A percentile compares a stretch with the other conserved stretches of the same genome.
Conservation (phyloP, 2,797 vertebrate species). For the Muraenolepis orangiensis region DNA sequence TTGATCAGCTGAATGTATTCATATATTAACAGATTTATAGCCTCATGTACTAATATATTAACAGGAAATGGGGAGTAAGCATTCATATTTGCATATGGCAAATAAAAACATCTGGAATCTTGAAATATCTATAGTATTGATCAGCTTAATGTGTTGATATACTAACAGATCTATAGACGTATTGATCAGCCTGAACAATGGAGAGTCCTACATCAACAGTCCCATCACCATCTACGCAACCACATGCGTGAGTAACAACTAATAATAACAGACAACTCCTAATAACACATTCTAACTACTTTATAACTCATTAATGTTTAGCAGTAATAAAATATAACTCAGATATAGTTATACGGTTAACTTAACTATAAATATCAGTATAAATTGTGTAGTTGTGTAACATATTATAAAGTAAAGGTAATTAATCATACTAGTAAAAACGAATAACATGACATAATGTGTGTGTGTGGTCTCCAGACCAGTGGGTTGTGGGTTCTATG, state of each 20-base stretch:
- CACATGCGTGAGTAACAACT: constrained; percentile 84
- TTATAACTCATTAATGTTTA: too few species aligned
- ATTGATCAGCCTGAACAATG: constrained; percentile 87
- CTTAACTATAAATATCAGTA: too few species aligned
- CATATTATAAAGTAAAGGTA: too few species aligned
- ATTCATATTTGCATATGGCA: too few species aligned
- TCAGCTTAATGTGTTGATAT: neutral
- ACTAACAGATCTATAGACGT: constrained; percentile 83
- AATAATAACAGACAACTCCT: neutral
- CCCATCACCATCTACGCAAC: constrained; percentile 85
- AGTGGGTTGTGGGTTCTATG: constrained; percentile 81
- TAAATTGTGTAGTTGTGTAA: too few species aligned
- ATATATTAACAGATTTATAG: neutral
- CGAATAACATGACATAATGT: too few species aligned
- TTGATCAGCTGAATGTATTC: neutral
- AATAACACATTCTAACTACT: neutral
- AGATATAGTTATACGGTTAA: too few species aligned
- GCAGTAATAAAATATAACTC: too few species aligned
- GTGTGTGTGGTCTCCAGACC: constrained; percentile 67
- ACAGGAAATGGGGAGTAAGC: too few species aligned
- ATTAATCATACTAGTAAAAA: too few species aligned
- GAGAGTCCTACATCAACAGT: constrained; percentile 84
- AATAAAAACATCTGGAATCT: too few species aligned
- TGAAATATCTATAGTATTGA: neutral
- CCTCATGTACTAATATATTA: too few species aligned